Base-by-base conservation (phyloP, 2,797 vertebrate genomes). In the Cyprinella venusta region DNA sequence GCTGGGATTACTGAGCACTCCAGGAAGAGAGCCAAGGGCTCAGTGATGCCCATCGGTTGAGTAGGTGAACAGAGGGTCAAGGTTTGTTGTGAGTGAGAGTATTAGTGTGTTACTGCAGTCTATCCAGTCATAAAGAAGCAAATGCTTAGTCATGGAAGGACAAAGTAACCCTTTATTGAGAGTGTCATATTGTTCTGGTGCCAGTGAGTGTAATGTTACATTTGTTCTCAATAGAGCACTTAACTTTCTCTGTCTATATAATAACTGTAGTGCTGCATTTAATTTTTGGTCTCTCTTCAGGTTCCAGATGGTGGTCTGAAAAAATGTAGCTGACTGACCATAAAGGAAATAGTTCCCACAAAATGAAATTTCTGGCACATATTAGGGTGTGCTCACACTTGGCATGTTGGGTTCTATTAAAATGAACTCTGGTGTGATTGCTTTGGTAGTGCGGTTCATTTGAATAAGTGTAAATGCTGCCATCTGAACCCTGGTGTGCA, bases 201-300 rank as follows among this genome's bases (percentile, higher is more conserved):
- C 64, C 65, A 84, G 79, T 80, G 79, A 76, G 71, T 81, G 65
- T 77, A 76, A 59, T 72, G 45, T 50, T 18, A 56, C 76, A 9
- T 88, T 80, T 79, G 74, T 84, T 82, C 82, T 86, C 78, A 84
- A 71, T 38, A 79, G 45, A 61, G 68, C 78, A 75, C 59, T 54
- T 80, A 52, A 52, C 15, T 54, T 65, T 82, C 42, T 70, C 33
- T 63, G 4, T 30, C 36, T 59, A 18, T 80, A 21, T 61, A 42
- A 45, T 61, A 59, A 45, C 18, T 69, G 10, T 45, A 67, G 24
- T 33, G 63, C 63, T 69, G 26, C 45, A 64, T 52, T 70, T 26
- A 0, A 63, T 50, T 65, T 70, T 81, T 50, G 19, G 1, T 75
- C n/a, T 82, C 54, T 56, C 52, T 59, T 80, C 12, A 45, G 24